phyloP scores from a whole-genome alignment of 1,140 invertebrate species.

The Neodiprion fabricii region DNA sequence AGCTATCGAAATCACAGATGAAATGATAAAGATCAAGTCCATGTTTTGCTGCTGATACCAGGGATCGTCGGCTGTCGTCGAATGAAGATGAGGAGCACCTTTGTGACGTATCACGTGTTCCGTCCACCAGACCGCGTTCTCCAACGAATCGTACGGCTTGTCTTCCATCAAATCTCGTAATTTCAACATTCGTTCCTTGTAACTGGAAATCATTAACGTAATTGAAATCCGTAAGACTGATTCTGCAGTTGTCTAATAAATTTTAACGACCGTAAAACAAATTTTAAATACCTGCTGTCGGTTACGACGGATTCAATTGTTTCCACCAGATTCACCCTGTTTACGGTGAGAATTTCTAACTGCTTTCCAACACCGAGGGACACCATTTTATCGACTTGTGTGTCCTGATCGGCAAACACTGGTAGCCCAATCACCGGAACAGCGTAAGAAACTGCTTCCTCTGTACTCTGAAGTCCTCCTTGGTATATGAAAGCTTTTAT shows the following conservation, averaged over 20 bases:
- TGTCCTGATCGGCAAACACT: conserved; percentile 43
- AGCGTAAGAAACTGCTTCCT: conserved; percentile 55
- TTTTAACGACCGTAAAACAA: too few relatives aligned
- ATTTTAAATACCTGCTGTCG: conserved; percentile 30
- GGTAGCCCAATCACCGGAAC: conserved; percentile 61
- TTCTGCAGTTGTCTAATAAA: too few relatives aligned
- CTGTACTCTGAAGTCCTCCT: conserved; percentile 60
- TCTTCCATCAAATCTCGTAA: conserved; percentile 46
- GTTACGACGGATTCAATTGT: conserved; percentile 34
- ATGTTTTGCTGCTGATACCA: conserved; percentile 47
- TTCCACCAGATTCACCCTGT: conserved; percentile 20
- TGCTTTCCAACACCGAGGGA: conserved; percentile 30
- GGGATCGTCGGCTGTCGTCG: conserved; percentile 43
- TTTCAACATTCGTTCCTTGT: conserved; percentile 42
- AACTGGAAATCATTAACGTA: conserved; percentile 34
- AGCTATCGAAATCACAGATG: too few relatives aligned
- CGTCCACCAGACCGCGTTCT: conserved; percentile 61
- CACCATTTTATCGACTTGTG: conserved; percentile 27
- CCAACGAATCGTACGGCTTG: conserved; percentile 50
- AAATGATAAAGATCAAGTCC: conserved; percentile 34
- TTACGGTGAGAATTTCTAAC: conserved; percentile 28
- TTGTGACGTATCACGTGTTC: conserved; percentile 65
- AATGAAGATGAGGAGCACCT: conserved; percentile 57
- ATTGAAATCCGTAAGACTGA: too few relatives aligned
- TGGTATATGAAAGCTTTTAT: conserved; percentile 61